A percentile compares a stretch with the other conserved stretches of the same genome.
phyloP scores from a whole-genome alignment of 2,113 vertebrate genomes.

The Chloebia gouldiae region DNA sequence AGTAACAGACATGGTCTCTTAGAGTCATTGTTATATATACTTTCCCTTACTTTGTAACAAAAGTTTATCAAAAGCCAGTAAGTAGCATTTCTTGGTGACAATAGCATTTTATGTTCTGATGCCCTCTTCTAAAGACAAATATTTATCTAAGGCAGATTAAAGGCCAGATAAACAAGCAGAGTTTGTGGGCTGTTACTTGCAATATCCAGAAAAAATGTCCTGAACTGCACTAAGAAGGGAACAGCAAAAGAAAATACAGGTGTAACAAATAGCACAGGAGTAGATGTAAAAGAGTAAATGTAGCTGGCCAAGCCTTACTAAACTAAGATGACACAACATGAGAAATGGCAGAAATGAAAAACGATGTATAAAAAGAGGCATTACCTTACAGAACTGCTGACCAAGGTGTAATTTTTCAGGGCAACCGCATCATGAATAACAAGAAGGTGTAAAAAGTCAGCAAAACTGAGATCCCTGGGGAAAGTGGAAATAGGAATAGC shows the following conservation, averaged over 20 bases:
- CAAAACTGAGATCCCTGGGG: background rate
- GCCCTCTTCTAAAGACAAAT: background rate
- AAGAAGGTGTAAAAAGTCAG: background rate
- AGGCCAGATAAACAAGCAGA: background rate
- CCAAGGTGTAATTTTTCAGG: background rate
- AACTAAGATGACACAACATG: background rate
- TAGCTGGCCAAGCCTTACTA: background rate
- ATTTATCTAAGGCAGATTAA: background rate
- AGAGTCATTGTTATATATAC: background rate
- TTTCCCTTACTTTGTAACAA: background rate
- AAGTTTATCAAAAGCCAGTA: background rate
- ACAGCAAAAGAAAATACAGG: background rate
- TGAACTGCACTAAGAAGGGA: background rate
- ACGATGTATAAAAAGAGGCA: background rate
- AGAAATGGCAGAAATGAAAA: slow-evolving; percentile 2
- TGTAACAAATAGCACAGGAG: background rate
- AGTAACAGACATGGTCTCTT: background rate
- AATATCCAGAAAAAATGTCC: background rate
- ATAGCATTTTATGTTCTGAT: background rate
- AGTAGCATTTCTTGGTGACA: background rate
- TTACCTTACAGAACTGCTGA: slow-evolving; percentile 33
- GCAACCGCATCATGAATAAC: background rate
- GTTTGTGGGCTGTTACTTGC: background rate
- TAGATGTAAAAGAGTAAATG: background rate
- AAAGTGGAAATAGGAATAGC: background rate